Conservation (phyloP, 2,797 vertebrate species). For the Cynodonichthys magdalenae region DNA sequence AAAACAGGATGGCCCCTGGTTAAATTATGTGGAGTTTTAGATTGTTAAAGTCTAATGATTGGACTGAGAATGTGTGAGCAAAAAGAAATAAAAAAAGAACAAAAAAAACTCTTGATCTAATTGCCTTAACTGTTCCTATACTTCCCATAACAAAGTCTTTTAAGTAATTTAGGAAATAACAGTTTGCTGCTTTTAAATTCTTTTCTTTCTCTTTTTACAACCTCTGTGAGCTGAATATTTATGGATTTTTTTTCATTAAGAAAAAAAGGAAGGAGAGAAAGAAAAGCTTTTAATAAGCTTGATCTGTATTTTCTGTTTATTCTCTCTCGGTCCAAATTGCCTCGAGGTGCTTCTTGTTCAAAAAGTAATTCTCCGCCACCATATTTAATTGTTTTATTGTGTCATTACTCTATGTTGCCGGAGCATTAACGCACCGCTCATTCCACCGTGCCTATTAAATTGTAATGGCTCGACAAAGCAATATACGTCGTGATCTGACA, state of each 20-base stretch:
- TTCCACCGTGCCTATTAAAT: slow-evolving; percentile 76
- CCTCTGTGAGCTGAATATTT: neutral
- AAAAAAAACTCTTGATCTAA: too few relatives aligned
- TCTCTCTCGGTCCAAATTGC: slow-evolving; percentile 66
- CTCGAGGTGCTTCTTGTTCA: slow-evolving; percentile 65
- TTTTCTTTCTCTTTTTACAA: too few relatives aligned
- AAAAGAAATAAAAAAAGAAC: too few relatives aligned
- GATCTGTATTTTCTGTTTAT: slow-evolving; percentile 65
- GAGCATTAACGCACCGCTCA: slow-evolving; percentile 64
- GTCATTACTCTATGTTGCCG: slow-evolving; percentile 74
- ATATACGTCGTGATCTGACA: slow-evolving; percentile 58
- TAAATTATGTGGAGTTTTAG: too few relatives aligned
- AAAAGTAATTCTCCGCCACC: slow-evolving; percentile 73
- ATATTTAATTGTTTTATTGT: slow-evolving; percentile 82
- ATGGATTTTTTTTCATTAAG: neutral
- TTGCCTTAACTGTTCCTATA: too few relatives aligned
- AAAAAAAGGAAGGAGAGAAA: slow-evolving; percentile 7
- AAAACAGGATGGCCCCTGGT: too few relatives aligned
- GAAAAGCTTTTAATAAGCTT: slow-evolving; percentile 57
- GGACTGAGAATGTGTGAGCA: too few relatives aligned
- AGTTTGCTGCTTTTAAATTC: too few relatives aligned
- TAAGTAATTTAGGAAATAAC: too few relatives aligned
- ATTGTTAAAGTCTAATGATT: too few relatives aligned
- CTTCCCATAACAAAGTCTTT: too few relatives aligned
- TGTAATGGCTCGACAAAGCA: slow-evolving; percentile 73